These are phyloP conservation scores for Drosophila birchii DNA, from an alignment of 2,888 invertebrate genomes.

Conservation along the genomic window DNA sequence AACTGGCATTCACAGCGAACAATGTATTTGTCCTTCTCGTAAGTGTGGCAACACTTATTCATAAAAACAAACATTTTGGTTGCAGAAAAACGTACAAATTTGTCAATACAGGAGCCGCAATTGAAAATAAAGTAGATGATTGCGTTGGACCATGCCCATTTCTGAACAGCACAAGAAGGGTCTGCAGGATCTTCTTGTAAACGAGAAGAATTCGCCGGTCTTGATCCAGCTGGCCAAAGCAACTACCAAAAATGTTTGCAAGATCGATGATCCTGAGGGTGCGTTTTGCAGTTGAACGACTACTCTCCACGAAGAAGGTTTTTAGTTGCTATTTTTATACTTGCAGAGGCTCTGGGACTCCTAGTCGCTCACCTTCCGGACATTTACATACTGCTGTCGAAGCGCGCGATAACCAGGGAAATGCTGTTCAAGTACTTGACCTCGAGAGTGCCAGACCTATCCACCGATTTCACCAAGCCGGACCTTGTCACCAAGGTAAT, in stretches of 20 bases:
- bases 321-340: background rate
- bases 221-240: conserved; percentile 73
- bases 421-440: conserved; percentile 86
- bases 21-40: no score
- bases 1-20: conserved; percentile 13
- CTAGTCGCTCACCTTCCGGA: conserved; percentile 86
- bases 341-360: conserved; percentile 86
- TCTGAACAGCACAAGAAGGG: conserved; percentile 64
- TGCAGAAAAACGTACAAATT: background rate
- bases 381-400: conserved; percentile 85
- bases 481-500: conserved; percentile 85
- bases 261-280: conserved; percentile 69
- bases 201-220: conserved; percentile 66
- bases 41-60: background rate
- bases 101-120: background rate
- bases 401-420: conserved; percentile 86
- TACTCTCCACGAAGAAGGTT: background rate
- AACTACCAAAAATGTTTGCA: conserved; percentile 79
- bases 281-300: background rate
- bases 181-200: conserved; percentile 71
- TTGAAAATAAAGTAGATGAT: background rate
- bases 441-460: conserved; percentile 84
- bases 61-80: background rate
- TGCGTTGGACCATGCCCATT: conserved; percentile 68
- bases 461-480: conserved; percentile 85